phyloP scores from a whole-genome alignment of 2,113 vertebrate species.

The Chionis minor region DNA sequence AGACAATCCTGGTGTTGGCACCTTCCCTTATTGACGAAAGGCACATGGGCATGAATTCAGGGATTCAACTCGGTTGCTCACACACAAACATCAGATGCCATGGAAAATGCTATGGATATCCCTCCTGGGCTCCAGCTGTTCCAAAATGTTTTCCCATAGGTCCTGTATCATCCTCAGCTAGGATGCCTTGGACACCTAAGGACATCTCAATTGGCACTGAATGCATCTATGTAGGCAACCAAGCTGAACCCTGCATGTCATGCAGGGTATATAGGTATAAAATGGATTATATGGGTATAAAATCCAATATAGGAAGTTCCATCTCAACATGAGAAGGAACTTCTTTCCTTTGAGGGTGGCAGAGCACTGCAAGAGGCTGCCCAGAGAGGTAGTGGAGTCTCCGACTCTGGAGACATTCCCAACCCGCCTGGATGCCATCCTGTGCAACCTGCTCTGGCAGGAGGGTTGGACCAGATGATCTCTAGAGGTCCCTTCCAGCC shows the following conservation, averaged over 20 bases:
- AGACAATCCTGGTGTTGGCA: neutral
- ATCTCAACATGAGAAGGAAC: too few relatives aligned
- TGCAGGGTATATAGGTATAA: too few relatives aligned
- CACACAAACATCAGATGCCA: accelerated
- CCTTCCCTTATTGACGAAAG: neutral
- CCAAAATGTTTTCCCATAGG: neutral
- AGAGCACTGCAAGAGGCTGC: too few relatives aligned
- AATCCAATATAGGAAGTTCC: too few relatives aligned
- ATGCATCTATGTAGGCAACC: neutral
- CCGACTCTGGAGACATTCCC: too few relatives aligned
- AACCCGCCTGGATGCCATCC: too few relatives aligned
- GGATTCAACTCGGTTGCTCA: neutral
- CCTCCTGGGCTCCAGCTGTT: neutral
- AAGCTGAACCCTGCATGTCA: neutral
- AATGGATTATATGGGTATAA: too few relatives aligned
- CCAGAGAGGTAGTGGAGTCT: too few relatives aligned
- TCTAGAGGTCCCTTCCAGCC: too few relatives aligned
- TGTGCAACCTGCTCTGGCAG: too few relatives aligned
- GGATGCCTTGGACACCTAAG: neutral
- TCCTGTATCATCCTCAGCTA: neutral
- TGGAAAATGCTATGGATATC: neutral
- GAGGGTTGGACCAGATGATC: too few relatives aligned
- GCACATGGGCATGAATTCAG: neutral
- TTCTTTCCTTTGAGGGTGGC: too few relatives aligned
- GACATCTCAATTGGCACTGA: neutral